Evolutionary conservation across 2,888 invertebrate genomes (phyloP).

Genomic region (Lysandra bellargus): DNA sequence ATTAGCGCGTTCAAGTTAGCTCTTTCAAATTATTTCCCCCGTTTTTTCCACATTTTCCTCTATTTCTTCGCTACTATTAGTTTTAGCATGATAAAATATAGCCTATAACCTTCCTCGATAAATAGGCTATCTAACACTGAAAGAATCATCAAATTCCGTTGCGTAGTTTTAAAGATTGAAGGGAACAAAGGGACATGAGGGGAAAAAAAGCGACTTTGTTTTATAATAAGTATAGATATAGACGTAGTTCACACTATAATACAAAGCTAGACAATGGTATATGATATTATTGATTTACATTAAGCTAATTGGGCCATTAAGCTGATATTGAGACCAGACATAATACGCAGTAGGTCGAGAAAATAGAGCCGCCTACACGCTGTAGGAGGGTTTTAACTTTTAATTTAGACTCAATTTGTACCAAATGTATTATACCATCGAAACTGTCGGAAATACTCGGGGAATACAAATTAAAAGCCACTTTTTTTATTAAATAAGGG

Average conservation of each 20-base stretch:
- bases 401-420: not conserved
- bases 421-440: not conserved
- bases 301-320: not conserved
- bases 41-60: too few species aligned
- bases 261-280: not conserved
- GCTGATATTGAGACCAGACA: not conserved
- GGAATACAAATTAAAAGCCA: not conserved
- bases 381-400: not conserved
- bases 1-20: too few species aligned
- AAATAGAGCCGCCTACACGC: not conserved
- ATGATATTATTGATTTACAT: not conserved
- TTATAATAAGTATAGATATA: too few species aligned
- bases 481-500: not conserved
- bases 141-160: too few species aligned
- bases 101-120: too few species aligned
- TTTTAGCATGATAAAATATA: too few species aligned
- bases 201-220: too few species aligned
- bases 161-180: too few species aligned
- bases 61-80: too few species aligned
- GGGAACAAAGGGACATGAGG: too few species aligned
- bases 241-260: not conserved
- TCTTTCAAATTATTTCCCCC: too few species aligned
- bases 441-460: not conserved
- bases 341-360: not conserved
- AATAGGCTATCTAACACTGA: too few species aligned